Percentiles rank a stretch among this genome's conserved stretches.
Evolutionary conservation across 2,797 vertebrate species (phyloP).

Genomic region (Muscicapa striata): DNA sequence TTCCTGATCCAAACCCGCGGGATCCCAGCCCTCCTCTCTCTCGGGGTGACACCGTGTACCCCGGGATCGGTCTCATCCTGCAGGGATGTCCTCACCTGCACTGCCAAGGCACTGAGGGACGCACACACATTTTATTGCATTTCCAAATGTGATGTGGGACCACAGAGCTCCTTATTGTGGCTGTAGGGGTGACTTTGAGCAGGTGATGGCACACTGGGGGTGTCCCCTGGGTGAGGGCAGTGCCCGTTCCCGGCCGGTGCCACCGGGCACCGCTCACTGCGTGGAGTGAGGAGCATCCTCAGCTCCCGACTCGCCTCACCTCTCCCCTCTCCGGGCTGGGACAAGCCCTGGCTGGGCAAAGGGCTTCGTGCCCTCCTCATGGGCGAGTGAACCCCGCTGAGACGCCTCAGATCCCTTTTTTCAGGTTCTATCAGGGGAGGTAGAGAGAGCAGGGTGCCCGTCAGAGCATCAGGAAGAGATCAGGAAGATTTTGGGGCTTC

Average conservation of each 20-base stretch:
- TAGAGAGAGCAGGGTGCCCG: accelerated
- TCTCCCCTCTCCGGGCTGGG: background rate
- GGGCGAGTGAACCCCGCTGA: background rate
- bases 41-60: accelerated
- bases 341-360: background rate
- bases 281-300: background rate
- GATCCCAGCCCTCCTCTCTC: background rate
- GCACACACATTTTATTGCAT: accelerated
- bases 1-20: accelerated
- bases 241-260: background rate
- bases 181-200: background rate
- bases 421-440: background rate
- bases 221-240: background rate
- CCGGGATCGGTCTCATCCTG: accelerated
- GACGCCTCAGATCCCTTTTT: background rate
- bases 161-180: background rate
- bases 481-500: background rate
- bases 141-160: background rate
- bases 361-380: too few relatives aligned
- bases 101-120: accelerated
- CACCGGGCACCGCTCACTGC: background rate
- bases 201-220: accelerated
- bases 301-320: accelerated
- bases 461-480: background rate
- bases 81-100: background rate